A percentile compares a stretch with the other conserved stretches of the same genome.
These are phyloP conservation scores for Xanthorhoe designata DNA, from an alignment of 2,888 invertebrate genomes.

Conservation along the genomic window DNA sequence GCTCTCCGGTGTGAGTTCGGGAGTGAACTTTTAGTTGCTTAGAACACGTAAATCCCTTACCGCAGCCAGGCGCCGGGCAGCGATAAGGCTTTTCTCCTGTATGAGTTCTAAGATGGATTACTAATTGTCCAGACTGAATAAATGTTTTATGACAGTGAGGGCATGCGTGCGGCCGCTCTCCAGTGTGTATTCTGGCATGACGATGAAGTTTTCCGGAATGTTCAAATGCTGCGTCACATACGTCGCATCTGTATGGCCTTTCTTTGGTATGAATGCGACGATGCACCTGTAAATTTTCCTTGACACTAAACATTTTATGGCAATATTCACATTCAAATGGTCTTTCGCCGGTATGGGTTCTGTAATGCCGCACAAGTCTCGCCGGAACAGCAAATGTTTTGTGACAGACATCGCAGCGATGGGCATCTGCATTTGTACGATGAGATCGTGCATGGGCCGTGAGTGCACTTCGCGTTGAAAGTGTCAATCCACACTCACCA, in stretches of 20 bases:
- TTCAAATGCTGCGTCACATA: conserved; percentile 95
- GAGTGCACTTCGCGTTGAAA: conserved; percentile 90
- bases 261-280: conserved; percentile 96
- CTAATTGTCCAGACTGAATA: conserved; percentile 95
- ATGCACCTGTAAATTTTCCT: conserved; percentile 96
- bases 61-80: conserved; percentile 92
- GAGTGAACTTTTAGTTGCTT: conserved; percentile 97
- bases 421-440: conserved; percentile 87
- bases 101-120: conserved; percentile 95
- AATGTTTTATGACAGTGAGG: conserved; percentile 95
- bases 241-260: conserved; percentile 95
- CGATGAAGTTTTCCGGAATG: conserved; percentile 96
- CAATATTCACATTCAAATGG: conserved; percentile 97
- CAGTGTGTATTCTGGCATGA: conserved; percentile 96
- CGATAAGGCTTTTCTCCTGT: conserved; percentile 95
- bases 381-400: conserved; percentile 97
- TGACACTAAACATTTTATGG: conserved; percentile 96
- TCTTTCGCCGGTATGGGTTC: conserved; percentile 96
- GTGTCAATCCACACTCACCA: conserved; percentile 90
- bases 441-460: conserved; percentile 88
- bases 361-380: conserved; percentile 92
- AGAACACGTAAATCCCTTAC: conserved; percentile 96
- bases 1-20: conserved; percentile 95
- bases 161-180: conserved; percentile 95
- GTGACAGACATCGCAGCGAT: conserved; percentile 95